Conservation (phyloP, 1,140 invertebrate species). For the Telenomus remus region DNA sequence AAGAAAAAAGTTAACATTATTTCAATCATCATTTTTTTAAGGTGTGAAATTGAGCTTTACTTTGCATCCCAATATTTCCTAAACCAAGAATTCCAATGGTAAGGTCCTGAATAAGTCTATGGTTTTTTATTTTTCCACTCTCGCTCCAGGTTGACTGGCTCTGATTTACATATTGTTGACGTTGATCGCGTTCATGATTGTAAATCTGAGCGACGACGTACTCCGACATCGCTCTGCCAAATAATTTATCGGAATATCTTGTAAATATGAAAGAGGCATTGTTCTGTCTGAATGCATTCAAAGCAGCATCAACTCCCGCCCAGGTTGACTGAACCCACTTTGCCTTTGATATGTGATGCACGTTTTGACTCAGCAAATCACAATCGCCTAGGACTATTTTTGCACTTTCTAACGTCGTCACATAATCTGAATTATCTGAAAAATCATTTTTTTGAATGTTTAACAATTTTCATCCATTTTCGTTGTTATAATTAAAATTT, state of each 20-base stretch:
- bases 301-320: conserved; percentile 72
- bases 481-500: too few species aligned
- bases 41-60: conserved; percentile 60
- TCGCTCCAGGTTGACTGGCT: conserved; percentile 65
- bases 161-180: conserved; percentile 69
- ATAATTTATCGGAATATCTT: conserved; percentile 72
- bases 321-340: conserved; percentile 76
- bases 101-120: conserved; percentile 71
- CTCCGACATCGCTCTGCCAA: conserved; percentile 77
- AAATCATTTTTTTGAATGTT: conserved; percentile 7
- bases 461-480: too few species aligned
- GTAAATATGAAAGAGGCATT: conserved; percentile 66
- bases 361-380: conserved; percentile 66
- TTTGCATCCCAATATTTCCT: conserved; percentile 73
- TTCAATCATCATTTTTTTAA: not conserved
- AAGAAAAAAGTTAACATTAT: conserved; percentile 16
- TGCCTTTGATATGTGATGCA: conserved; percentile 64
- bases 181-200: conserved; percentile 74
- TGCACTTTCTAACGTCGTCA: conserved; percentile 58
- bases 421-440: conserved; percentile 43
- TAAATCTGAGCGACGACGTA: conserved; percentile 77
- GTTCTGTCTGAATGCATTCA: conserved; percentile 55
- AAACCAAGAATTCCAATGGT: conserved; percentile 76
- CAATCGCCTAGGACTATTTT: conserved; percentile 73
- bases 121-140: conserved; percentile 65